Evolutionary conservation across 2,888 invertebrate genomes (phyloP), one percentile per base, ranked within the genome.

Genomic region (Selenia dentaria): DNA sequence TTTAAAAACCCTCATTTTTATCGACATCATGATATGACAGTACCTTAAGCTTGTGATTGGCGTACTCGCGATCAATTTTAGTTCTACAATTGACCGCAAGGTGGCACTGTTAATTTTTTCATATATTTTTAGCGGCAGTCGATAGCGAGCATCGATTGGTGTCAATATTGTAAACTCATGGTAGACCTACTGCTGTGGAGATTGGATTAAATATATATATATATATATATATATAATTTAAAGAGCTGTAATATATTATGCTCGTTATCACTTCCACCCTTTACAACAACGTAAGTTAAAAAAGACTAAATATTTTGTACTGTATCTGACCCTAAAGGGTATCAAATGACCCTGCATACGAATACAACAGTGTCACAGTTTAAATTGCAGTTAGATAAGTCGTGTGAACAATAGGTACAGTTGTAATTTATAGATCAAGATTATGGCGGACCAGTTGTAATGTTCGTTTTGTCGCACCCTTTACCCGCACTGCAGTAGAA

Each of bases 361-460:
- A 62, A 59, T 56, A 67, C 48, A 60, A 6, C 18, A 2, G 22
- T 6, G 22, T 22, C 22, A 22, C 22, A 22, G 22, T 22, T 22
- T 22, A 22, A 8, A 22, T 22, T 6, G 0, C 22, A 22, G 22
- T 22, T 8, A 2, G 2, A 2, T 22, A 8, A 22, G 51, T 47
- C 45, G 43, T 43, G 62, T 59, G 70, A 64, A 74, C 75, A 73
- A 71, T 72, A 64, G 59, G 38, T 57, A 49, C 53, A 46, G 48
- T 47, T 51, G 67, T 73, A 70, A 76, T 76, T 75, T 75, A 77
- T 77, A 66, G 73, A 74, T 75, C 69, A 53, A 58, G 70, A 73
- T 76, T 62, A 46, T 59, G 51, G 50, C 46, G 38, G 50, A 47
- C 47, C 49, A 57, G 59, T 62, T 68, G 62, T 60, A 59, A 55